A percentile compares a stretch with the other conserved stretches of the same genome.
These are phyloP conservation scores for Chrysotoxum bicinctum DNA, from an alignment of 2,888 invertebrate genomes.

Conservation along the genomic window DNA sequence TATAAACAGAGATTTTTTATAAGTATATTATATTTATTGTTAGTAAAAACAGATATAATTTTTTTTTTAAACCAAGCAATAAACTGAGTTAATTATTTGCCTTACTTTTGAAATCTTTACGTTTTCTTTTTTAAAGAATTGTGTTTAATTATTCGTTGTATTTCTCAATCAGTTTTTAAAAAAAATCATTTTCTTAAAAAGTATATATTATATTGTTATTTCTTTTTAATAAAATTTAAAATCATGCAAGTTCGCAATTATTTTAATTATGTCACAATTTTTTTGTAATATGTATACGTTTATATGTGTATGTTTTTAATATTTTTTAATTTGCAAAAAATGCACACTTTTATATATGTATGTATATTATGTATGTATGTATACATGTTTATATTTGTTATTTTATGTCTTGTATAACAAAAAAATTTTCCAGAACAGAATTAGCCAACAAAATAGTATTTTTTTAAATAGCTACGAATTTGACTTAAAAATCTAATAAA, in stretches of 20 bases:
- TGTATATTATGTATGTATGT: slow-evolving; percentile 58
- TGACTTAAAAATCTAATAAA: slow-evolving; percentile 72
- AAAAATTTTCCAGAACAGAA: slow-evolving; percentile 68
- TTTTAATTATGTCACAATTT: slow-evolving; percentile 66
- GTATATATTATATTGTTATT: slow-evolving; percentile 14
- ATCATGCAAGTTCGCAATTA: slow-evolving; percentile 63
- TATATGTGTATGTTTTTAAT: slow-evolving; percentile 37
- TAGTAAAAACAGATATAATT: slow-evolving; percentile 11
- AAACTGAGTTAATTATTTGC: slow-evolving; percentile 53
- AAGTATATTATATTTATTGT: slow-evolving; percentile 4
- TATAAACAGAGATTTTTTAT: slow-evolving; percentile 10
- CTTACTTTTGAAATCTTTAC: slow-evolving; percentile 36
- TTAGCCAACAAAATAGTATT: slow-evolving; percentile 58
- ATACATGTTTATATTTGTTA: slow-evolving; percentile 46
- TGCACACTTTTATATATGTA: slow-evolving; percentile 57
- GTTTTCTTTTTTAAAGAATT: slow-evolving; percentile 38
- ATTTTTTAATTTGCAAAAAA: slow-evolving; percentile 64
- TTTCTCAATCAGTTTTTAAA: slow-evolving; percentile 60
- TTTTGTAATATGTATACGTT: slow-evolving; percentile 51
- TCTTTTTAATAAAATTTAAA: slow-evolving; percentile 7
- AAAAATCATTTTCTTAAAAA: slow-evolving; percentile 25
- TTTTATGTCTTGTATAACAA: slow-evolving; percentile 70
- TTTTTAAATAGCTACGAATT: slow-evolving; percentile 61
- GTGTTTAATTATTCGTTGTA: slow-evolving; percentile 66
- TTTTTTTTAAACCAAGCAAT: slow-evolving; percentile 44